These are phyloP conservation scores for Chirona hameri DNA, from an alignment of 2,888 invertebrate genomes.

Conservation along the genomic window DNA sequence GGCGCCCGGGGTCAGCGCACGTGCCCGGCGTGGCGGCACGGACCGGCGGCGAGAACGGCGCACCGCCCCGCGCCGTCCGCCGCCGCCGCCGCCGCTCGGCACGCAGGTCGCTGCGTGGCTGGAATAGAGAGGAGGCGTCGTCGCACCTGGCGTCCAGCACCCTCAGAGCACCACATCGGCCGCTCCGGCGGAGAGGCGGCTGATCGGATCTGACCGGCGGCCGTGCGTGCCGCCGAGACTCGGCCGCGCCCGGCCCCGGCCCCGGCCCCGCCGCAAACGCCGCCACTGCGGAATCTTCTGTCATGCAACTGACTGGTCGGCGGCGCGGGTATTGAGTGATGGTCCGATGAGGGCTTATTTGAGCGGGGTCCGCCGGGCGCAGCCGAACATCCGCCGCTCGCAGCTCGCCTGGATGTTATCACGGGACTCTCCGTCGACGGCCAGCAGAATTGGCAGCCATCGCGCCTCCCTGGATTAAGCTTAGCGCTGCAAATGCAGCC, in stretches of 20 bases:
- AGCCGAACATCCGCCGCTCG: too few relatives aligned
- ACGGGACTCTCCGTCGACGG: too few relatives aligned
- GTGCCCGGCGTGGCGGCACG: not conserved
- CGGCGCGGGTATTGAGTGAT: not conserved
- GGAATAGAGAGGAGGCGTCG: not conserved
- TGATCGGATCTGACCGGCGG: not conserved
- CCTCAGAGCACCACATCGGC: not conserved
- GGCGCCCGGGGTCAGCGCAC: not conserved
- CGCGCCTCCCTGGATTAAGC: too few relatives aligned
- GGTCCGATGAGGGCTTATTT: constrained; percentile 2
- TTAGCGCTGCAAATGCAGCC: too few relatives aligned
- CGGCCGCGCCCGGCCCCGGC: not conserved
- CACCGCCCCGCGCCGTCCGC: not conserved
- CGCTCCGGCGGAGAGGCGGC: not conserved
- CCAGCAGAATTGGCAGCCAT: too few relatives aligned
- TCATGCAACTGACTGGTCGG: not conserved
- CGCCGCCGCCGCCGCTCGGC: not conserved
- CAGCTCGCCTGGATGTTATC: too few relatives aligned
- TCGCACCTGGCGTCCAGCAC: not conserved
- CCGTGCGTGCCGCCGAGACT: not conserved
- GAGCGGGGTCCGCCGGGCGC: not conserved
- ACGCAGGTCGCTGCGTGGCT: not conserved
- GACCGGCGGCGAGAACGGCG: not conserved
- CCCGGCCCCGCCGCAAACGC: not conserved
- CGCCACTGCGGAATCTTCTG: not conserved